phyloP scores from a whole-genome alignment of 1,140 invertebrate genomes.

The Rhynchophorus ferrugineus region DNA sequence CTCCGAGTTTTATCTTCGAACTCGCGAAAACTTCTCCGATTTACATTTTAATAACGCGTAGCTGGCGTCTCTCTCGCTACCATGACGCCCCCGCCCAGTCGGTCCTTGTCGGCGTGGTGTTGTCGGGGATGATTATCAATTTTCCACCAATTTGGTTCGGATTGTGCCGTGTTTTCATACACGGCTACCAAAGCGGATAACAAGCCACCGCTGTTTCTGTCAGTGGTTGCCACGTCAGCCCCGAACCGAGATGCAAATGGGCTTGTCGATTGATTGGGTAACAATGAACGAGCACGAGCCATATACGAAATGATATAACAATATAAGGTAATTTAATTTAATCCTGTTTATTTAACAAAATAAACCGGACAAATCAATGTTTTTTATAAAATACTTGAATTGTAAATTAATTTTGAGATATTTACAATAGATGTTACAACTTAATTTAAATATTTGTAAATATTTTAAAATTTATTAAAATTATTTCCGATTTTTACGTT shows the following conservation, averaged over 20 bases:
- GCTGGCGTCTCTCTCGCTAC: slow-evolving; percentile 17
- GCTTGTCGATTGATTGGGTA: background rate
- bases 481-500: too few species aligned
- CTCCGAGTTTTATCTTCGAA: slow-evolving; percentile 20
- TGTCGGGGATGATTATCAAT: slow-evolving; percentile 36
- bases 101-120: slow-evolving; percentile 16
- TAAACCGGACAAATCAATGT: too few species aligned
- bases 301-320: too few species aligned
- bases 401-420: too few species aligned
- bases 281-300: too few species aligned
- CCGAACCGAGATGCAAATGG: background rate
- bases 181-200: slow-evolving; percentile 26
- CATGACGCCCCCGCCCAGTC: slow-evolving; percentile 15
- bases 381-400: too few species aligned
- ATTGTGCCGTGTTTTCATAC: slow-evolving; percentile 31
- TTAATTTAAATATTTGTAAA: too few species aligned
- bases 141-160: slow-evolving; percentile 40
- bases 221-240: background rate
- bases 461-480: too few species aligned
- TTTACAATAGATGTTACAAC: too few species aligned
- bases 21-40: slow-evolving; percentile 34
- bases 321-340: too few species aligned
- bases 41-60: slow-evolving; percentile 38
- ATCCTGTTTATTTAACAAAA: too few species aligned
- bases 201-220: background rate